Evolutionary conservation across 2,797 vertebrate genomes (phyloP), one percentile per base, ranked within the genome.

Genomic region (Ciconia nigra): DNA sequence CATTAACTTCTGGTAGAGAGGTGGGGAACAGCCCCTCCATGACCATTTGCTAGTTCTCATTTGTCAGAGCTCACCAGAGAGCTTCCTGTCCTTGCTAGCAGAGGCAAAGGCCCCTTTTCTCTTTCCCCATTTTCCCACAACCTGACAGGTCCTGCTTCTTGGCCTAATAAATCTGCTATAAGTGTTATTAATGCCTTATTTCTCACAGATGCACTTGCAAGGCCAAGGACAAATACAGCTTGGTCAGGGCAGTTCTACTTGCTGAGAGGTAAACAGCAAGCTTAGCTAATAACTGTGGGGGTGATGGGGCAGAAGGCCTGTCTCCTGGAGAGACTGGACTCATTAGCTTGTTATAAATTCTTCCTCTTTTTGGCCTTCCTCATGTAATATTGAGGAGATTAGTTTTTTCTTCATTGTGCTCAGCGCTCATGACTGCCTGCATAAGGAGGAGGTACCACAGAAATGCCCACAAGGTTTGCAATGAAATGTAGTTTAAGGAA

Each of bases 391-490:
- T 52, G 58, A 93, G 69, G 67, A 90, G 74, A 59, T 49, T 2
- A 65, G 57, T 76, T 69, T 51, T 79, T 93, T 73, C 49, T 76
- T 72, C 3, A 0, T 44, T 67, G 29, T 1, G 0, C 41, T 70
- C 2, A 5, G 52, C 0, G 0, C 42, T 71, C 10, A 0, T 5
- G 15, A 51, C 69, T 20, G 47, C 73, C 63, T 21, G 5, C 24
- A 1, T n/a, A 26, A 47, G 46, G 61, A 81, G 67, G 57, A 55
- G 37, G n/a, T 24, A 42, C 58, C 6, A 1, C 47, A 87, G 83
- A 72, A 79, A 59, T 52, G 44, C 72, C 89, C 72, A 25, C 28
- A 52, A 65, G 69, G 33, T 52, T 88, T 88, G 78, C 63, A 63
- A 1, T 74, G 78, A 87, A 57, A 63, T 8, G 22, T 54, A 57